phyloP scores from a whole-genome alignment of 92 coral and sea anemone genomes.

The Metridium senile region DNA sequence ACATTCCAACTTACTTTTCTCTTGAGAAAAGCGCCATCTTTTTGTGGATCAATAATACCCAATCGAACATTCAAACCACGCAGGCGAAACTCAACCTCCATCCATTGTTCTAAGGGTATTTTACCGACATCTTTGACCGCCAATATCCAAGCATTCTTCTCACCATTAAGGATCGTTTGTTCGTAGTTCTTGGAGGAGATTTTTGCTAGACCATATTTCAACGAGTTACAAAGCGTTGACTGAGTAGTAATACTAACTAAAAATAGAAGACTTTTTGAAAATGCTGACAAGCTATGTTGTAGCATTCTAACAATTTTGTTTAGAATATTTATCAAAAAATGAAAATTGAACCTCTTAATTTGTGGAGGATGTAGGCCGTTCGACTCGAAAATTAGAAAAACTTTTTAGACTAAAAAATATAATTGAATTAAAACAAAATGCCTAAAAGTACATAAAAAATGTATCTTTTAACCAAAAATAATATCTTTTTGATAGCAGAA shows the following conservation, averaged over 20 bases:
- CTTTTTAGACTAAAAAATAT: too few species aligned
- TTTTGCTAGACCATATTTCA: conserved; percentile 46
- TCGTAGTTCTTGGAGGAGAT: conserved; percentile 67
- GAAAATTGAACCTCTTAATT: too few species aligned
- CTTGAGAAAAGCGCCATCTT: conserved; percentile 80
- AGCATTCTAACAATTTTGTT: too few species aligned
- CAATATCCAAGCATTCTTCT: conserved; percentile 86
- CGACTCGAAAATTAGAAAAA: too few species aligned
- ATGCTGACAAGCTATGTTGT: too few species aligned
- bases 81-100: conserved; percentile 56
- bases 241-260: too few species aligned
- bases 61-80: conserved; percentile 83
- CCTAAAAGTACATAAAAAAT: too few species aligned
- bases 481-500: not conserved
- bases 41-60: conserved; percentile 78
- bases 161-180: conserved; percentile 54
- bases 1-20: conserved; percentile 71
- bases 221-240: conserved; percentile 6
- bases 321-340: too few species aligned
- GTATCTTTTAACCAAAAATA: conserved; percentile 6
- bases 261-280: too few species aligned
- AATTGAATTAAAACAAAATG: too few species aligned
- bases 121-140: conserved; percentile 73
- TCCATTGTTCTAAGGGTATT: conserved; percentile 60
- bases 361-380: too few species aligned